These are phyloP conservation scores for Drosophila anomelani DNA, from an alignment of 2,888 invertebrate genomes.

Conservation along the genomic window DNA sequence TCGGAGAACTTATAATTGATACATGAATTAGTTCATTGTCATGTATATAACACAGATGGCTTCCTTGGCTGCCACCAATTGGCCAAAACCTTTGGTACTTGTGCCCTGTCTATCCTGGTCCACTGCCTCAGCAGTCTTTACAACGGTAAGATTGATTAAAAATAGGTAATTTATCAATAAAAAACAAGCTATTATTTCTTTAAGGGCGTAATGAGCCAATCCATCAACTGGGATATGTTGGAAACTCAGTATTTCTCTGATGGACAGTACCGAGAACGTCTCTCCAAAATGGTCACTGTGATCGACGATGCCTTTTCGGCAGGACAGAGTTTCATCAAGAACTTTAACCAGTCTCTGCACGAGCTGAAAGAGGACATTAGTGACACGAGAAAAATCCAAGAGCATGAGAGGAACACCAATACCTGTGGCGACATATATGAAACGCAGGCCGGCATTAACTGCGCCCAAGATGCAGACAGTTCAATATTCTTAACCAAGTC, in stretches of 20 bases:
- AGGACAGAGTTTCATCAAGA: slow-evolving; percentile 90
- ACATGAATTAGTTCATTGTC: not conserved
- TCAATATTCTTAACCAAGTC: slow-evolving; percentile 70
- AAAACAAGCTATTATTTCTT: slow-evolving; percentile 40
- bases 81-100: slow-evolving; percentile 96
- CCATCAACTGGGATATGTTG: slow-evolving; percentile 96
- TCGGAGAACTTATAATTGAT: slow-evolving; percentile 1
- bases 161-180: not conserved
- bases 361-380: slow-evolving; percentile 84
- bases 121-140: slow-evolving; percentile 97
- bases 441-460: slow-evolving; percentile 24
- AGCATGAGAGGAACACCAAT: slow-evolving; percentile 31
- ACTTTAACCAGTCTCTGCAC: slow-evolving; percentile 86
- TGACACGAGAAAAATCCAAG: slow-evolving; percentile 69
- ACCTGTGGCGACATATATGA: slow-evolving; percentile 33
- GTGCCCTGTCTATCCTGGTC: slow-evolving; percentile 99
- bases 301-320: slow-evolving; percentile 90
- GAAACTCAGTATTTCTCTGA: slow-evolving; percentile 95
- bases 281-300: slow-evolving; percentile 94
- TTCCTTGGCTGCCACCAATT: slow-evolving; percentile 97
- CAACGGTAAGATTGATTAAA: slow-evolving; percentile 87
- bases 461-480: slow-evolving; percentile 14
- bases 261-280: slow-evolving; percentile 91
- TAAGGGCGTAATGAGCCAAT: slow-evolving; percentile 97
- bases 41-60: slow-evolving; percentile 91